Evolutionary conservation across 2,888 invertebrate genomes (phyloP), one percentile per base, ranked within the genome.

Genomic region (Heliothis peltigera): DNA sequence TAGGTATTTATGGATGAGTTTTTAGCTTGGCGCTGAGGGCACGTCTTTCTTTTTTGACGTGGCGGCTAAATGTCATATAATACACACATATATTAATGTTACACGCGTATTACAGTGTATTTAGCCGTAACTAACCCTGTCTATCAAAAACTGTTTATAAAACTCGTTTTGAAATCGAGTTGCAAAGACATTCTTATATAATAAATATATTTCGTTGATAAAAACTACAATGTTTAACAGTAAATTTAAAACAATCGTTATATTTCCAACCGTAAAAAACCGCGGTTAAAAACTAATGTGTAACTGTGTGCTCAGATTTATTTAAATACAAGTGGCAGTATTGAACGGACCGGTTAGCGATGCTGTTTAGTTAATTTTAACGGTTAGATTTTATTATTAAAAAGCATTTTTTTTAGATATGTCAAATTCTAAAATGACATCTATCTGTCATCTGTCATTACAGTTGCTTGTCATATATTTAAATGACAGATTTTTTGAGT

Each of bases 291-390:
- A 54, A 67, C 59, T 78, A 81, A 75, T 59, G 12, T 59, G 12
- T 47, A 75, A 66, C 32, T 54, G 72, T 79, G 81, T 79, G 79
- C 79, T 81, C 81, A 64, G 55, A 60, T 55, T 61, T 74, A 59
- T 53, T 53, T 70, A 70, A 70, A 70, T 75, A 78, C 68, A 60
- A 64, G 76, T 79, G 79, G 81, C 79, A 79, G 79, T 79, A 72
- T 56, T 2, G 28, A 8, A 55, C 35, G 18, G 55, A 71, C 72
- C 77, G 43, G 42, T 56, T 19, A 19, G 18, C 12, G 43, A 43
- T 10, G 32, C 42, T 15, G 7, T 3, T 17, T 64, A 53, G 4
- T 56, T n/a, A 32, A 17, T 12, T 10, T 47, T 21, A 10, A 15
- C 15, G 44, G 32, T 8, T 21, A 53, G 17, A 22, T 35, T 62